A percentile compares a stretch with the other conserved stretches of the same genome.
Evolutionary conservation across 1,140 invertebrate genomes (phyloP).

Genomic region (Zaprionus tsacasi): DNA sequence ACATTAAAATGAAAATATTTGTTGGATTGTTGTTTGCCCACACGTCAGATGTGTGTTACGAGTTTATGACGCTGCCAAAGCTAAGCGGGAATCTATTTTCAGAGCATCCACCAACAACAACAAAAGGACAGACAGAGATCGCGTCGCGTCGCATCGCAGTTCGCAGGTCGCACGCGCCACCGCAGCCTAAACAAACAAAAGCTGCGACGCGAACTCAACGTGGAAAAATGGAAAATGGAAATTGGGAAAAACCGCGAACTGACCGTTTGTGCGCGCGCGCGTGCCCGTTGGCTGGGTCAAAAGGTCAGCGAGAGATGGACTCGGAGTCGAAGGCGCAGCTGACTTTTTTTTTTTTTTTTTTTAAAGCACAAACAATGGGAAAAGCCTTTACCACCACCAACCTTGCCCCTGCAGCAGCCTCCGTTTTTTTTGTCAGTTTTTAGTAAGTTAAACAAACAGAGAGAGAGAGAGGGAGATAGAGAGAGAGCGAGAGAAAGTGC

Average conservation of each 20-base stretch:
- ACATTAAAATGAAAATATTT: slow-evolving; percentile 1
- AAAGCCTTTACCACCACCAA: slow-evolving; percentile 16
- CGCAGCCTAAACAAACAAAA: slow-evolving; percentile 54
- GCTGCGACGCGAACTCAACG: slow-evolving; percentile 13
- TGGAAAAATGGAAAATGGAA: slow-evolving; percentile 15
- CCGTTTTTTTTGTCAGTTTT: slow-evolving; percentile 34
- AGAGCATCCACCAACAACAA: neutral
- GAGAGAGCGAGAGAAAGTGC: slow-evolving; percentile 12
- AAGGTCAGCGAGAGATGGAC: slow-evolving; percentile 41
- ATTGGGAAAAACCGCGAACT: slow-evolving; percentile 45
- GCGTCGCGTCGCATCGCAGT: neutral
- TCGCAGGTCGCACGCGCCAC: slow-evolving; percentile 3
- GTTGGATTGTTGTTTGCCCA: slow-evolving; percentile 18
- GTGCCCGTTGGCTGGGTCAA: slow-evolving; percentile 14
- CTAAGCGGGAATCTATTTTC: neutral
- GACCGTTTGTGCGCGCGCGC: slow-evolving; percentile 51
- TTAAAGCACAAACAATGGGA: slow-evolving; percentile 35
- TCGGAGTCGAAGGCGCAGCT: slow-evolving; percentile 43
- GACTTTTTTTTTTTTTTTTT: slow-evolving; percentile 44
- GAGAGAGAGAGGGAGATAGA: neutral
- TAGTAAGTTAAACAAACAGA: slow-evolving; percentile 72
- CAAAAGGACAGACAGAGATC: neutral
- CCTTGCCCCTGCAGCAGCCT: slow-evolving; percentile 9
- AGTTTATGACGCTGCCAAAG: neutral
- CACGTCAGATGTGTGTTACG: slow-evolving; percentile 20